Evolutionary conservation across 2,113 vertebrate genomes (phyloP), one percentile per base, ranked within the genome.

Genomic region (Limnothrissa miodon): DNA sequence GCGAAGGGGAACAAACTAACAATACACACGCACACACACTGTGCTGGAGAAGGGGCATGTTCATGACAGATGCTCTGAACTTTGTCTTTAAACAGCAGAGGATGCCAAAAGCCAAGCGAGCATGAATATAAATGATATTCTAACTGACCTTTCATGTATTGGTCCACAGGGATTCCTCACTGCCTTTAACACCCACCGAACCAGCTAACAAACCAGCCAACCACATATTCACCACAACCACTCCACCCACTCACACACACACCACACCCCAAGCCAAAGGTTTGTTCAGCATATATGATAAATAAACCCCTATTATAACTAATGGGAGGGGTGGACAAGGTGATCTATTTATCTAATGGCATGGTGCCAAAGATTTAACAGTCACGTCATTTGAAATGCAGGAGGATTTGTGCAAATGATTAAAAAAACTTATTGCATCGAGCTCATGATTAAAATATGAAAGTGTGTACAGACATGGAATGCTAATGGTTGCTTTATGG

Each of bases 361-460:
- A 74, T 33, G 66, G n/a, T 10, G n/a, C 59, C 5, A 6, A 66
- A 66, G 59, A 66, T 25, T 10, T 66, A 66, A 29, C 25, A 66
- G 59, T 66, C 59, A 66, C 59, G 25, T 36, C 2, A 74, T 39
- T 74, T 36, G 17, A 74, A 74, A 74, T 33, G 66, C 25, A 15
- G 59, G 25, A 13, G 59, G 25, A 66, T 66, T 66, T 66, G 59
- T 66, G n/a, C 59, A 66, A 66, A 66, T 66, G 25, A 66, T 66
- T 66, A 33, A 33, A 66, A 66, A 66, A 66, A 10, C 8, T 66
- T 29, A 17, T 36, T 36, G 13, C 29, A 39, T 74, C 29, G 15
- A 29, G 66, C 66, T 74, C 25, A 74, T 74, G 33, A 74, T 74
- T 74, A 74, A 74, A 74, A 74, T 74, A 74, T 74, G 10, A 74